phyloP scores from a whole-genome alignment of 2,797 vertebrate genomes.

The Tympanoctomys barrerae region DNA sequence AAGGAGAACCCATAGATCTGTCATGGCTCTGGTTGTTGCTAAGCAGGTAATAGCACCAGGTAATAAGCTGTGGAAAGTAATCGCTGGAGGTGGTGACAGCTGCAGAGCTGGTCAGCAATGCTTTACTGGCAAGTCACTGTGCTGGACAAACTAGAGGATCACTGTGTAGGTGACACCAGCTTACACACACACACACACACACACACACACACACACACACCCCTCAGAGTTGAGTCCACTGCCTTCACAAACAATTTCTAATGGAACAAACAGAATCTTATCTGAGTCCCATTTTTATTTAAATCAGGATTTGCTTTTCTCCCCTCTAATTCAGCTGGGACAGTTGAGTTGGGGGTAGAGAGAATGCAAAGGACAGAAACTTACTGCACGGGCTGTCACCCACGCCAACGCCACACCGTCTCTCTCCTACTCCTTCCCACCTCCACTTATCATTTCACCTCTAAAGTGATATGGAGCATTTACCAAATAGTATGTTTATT shows the following conservation, averaged over 20 bases:
- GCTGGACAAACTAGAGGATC: background rate
- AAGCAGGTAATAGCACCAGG: background rate
- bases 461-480: background rate
- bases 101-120: too few species aligned
- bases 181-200: too few species aligned
- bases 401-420: accelerated
- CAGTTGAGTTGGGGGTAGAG: background rate
- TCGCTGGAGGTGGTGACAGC: background rate
- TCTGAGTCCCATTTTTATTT: background rate
- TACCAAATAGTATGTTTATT: background rate
- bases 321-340: background rate
- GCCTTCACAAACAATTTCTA: background rate
- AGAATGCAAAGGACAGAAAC: background rate
- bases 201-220: background rate
- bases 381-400: background rate
- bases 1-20: conserved; percentile 42
- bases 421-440: background rate
- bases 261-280: background rate
- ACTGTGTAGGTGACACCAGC: background rate
- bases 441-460: background rate
- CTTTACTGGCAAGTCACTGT: background rate
- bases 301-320: background rate
- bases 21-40: background rate
- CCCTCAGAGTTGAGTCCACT: background rate
- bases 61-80: conserved; percentile 42